phyloP scores from a whole-genome alignment of 2,888 invertebrate species.

The Adelphocoris suturalis region DNA sequence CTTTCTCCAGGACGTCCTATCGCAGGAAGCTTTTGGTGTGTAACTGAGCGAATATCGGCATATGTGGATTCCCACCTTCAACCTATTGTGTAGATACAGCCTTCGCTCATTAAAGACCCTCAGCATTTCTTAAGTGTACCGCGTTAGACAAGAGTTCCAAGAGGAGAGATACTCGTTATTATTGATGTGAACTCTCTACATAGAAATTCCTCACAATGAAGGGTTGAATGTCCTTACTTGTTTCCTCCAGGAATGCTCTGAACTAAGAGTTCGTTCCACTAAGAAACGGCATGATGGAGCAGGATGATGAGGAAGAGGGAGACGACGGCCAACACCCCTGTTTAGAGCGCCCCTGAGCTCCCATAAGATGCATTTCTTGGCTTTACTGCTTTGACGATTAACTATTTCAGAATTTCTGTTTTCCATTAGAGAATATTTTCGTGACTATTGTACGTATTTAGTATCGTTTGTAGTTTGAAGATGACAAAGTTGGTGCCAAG shows the following conservation, averaged over 20 bases:
- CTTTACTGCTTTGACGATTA: too few relatives aligned
- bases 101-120: background rate
- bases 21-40: background rate
- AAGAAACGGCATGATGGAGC: too few relatives aligned
- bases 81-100: background rate
- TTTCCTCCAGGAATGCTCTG: slow-evolving; percentile 5
- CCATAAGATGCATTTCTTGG: too few relatives aligned
- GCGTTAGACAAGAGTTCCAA: background rate
- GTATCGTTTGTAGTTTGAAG: too few relatives aligned
- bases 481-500: too few relatives aligned
- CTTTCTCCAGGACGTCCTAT: background rate
- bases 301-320: too few relatives aligned
- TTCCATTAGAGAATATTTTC: too few relatives aligned
- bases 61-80: slow-evolving; percentile 17
- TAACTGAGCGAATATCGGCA: slow-evolving; percentile 2
- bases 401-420: too few relatives aligned
- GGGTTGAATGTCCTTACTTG: background rate
- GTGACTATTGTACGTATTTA: too few relatives aligned
- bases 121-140: background rate
- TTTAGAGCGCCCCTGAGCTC: too few relatives aligned
- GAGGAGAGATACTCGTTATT: background rate
- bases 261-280: background rate
- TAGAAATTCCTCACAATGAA: too few relatives aligned
- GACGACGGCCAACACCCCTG: too few relatives aligned
- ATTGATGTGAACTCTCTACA: background rate